Evolutionary conservation across 1,140 invertebrate genomes (phyloP).

Genomic region (Listronotus bonariensis): DNA sequence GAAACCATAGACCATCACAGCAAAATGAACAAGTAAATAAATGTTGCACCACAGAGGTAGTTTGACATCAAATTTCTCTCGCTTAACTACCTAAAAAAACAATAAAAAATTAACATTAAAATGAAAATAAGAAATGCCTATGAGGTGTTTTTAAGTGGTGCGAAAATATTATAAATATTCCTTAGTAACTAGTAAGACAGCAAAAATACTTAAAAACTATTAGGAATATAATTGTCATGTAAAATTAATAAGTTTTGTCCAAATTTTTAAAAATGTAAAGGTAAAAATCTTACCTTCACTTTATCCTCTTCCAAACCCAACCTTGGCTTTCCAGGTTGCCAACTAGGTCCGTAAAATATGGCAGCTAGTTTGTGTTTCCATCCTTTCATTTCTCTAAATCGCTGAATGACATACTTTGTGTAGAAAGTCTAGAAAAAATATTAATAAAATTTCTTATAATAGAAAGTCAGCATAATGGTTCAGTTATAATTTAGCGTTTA

Average conservation of each 20-base stretch:
- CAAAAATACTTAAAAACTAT: no score
- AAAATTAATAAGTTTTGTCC: no score
- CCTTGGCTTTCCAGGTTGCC: conserved; percentile 80
- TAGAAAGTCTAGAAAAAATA: conserved; percentile 69
- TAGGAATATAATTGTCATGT: no score
- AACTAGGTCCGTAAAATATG: conserved; percentile 85
- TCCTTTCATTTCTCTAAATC: conserved; percentile 61
- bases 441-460: neutral
- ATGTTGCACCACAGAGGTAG: conserved; percentile 71
- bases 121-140: no score
- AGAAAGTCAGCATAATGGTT: no score
- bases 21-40: conserved; percentile 73
- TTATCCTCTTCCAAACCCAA: conserved; percentile 78
- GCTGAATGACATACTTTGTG: conserved; percentile 66
- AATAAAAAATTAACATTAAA: no score
- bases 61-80: conserved; percentile 71
- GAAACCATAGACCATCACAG: conserved; percentile 67
- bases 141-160: no score
- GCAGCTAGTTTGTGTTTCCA: conserved; percentile 70
- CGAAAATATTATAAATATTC: no score
- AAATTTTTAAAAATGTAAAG: conserved; percentile 46
- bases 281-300: conserved; percentile 70
- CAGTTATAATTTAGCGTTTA: no score
- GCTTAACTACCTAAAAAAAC: conserved; percentile 60
- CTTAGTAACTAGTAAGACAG: no score